Evolutionary conservation across 2,797 vertebrate species (phyloP), one percentile per base, ranked within the genome.

Genomic region (Molossus molossus): DNA sequence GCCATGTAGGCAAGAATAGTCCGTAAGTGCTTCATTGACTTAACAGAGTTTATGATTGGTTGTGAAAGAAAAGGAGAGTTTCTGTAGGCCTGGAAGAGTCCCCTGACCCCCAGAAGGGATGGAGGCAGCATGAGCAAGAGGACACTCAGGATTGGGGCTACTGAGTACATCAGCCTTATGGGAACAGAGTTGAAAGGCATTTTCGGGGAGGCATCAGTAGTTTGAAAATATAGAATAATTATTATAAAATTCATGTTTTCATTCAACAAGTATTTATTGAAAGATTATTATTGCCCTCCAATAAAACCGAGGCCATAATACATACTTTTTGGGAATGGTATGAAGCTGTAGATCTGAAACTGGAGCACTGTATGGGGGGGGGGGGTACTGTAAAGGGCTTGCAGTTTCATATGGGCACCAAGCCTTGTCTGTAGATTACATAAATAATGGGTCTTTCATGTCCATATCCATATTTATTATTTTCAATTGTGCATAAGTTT

Each of bases 401-500:
- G 21, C 21, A 65, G 17, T 93, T 90, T 76, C 15, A 76, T 40
- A 17, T 2, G 25, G 37, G 5, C 18, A 23, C 57, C n/a, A 87
- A 67, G 21, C 1, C 5, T 76, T 60, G 29, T 53, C 17, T 37
- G 6, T 65, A 90, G 62, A 33, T 90, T 73, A 94, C 50, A 88
- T 87, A 80, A 70, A 84, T 69, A 80, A 83, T 64, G 53, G 10
- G 5, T 90, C 27, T 94, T 83, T 73, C 14, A 37, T 53, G 79
- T 29, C 20, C 21, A 50, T 40, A 67, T 55, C 25, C 20, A 48
- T 84, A 80, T 60, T 82, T 83, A 79, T 67, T 91, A 72, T 87
- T 97, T 95, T 92, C 14, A 94, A 37, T 23, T 82, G 20, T 92
- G 9, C 6, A 9, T 91, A 76, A 13, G 9, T 87, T 93, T 97